Evolutionary conservation across 2,113 vertebrate genomes (phyloP).

Genomic region (Alexandromys fortis): DNA sequence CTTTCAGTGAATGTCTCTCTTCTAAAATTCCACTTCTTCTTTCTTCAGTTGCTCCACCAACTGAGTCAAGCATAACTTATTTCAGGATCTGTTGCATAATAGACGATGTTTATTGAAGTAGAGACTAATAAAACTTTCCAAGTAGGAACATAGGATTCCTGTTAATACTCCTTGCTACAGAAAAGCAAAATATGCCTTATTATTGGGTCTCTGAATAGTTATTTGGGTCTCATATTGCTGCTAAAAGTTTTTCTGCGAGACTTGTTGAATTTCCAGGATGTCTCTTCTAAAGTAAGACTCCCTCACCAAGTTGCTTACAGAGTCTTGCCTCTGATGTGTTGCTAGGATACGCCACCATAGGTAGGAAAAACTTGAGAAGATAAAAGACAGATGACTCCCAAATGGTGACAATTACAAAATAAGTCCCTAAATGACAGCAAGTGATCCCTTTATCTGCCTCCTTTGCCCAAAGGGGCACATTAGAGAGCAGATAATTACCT

Average conservation of each 20-base stretch:
- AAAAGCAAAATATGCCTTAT: neutral
- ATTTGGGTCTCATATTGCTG: neutral
- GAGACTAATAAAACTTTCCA: neutral
- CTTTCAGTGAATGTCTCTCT: neutral
- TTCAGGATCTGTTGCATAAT: neutral
- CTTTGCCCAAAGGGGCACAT: slow-evolving; percentile 47
- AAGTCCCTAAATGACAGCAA: slow-evolving; percentile 7
- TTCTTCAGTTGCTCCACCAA: neutral
- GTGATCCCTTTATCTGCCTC: slow-evolving; percentile 46
- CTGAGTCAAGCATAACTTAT: neutral
- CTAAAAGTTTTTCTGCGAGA: neutral
- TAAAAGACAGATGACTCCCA: slow-evolving; percentile 52
- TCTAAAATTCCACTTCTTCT: slow-evolving; percentile 30
- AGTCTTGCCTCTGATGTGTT: slow-evolving; percentile 42
- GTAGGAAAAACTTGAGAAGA: slow-evolving; percentile 40
- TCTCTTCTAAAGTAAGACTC: neutral
- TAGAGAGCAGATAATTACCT: slow-evolving; percentile 68
- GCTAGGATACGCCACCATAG: neutral
- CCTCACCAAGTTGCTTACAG: neutral
- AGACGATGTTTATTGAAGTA: neutral
- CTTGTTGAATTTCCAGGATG: slow-evolving; percentile 1
- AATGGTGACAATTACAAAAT: slow-evolving; percentile 18
- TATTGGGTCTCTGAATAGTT: neutral
- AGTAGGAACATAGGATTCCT: neutral
- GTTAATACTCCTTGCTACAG: neutral